Conservation (phyloP, 2,113 vertebrate genomes). For the Phylloscopus trochilus region DNA sequence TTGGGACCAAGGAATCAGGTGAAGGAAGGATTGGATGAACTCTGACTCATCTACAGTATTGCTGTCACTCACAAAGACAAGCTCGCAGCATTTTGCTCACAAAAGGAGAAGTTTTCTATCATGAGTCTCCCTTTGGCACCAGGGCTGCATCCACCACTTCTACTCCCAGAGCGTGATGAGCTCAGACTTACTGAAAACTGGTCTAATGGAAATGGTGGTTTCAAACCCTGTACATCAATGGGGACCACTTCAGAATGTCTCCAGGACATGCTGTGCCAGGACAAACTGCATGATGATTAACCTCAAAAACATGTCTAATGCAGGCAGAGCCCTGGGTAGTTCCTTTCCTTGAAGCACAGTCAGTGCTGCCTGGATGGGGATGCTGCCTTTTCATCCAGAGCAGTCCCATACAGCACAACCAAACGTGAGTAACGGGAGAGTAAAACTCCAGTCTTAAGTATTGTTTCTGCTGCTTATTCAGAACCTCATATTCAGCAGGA, state of each 20-base stretch:
- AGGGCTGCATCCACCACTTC: neutral
- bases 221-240: neutral
- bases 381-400: neutral
- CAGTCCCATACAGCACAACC: neutral
- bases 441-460: neutral
- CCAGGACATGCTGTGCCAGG: neutral
- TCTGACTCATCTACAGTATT: neutral
- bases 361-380: neutral
- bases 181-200: constrained; percentile 8
- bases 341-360: neutral
- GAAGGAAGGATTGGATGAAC: neutral
- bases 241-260: constrained; percentile 3
- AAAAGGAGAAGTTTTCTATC: neutral
- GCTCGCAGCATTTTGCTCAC: neutral
- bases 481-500: neutral
- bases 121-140: constrained; percentile 22
- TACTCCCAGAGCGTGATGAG: neutral
- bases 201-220: constrained; percentile 16
- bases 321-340: neutral
- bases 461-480: neutral
- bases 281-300: neutral
- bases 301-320: neutral
- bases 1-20: neutral
- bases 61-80: neutral
- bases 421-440: neutral